Evolutionary conservation across 1,140 invertebrate genomes (phyloP).

Genomic region (Aphelenchoides besseyi): DNA sequence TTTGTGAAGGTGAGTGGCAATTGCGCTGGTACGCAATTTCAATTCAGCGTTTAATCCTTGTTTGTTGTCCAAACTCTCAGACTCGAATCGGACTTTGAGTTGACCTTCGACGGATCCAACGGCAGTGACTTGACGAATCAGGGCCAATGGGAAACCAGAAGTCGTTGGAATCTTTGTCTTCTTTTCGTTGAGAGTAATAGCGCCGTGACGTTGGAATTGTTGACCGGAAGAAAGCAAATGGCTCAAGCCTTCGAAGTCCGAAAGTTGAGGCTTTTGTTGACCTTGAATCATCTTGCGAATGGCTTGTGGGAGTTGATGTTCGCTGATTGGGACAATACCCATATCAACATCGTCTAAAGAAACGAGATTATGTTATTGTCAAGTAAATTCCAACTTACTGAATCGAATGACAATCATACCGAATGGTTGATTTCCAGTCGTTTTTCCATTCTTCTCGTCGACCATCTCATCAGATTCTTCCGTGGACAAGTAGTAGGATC

Average conservation of each 20-base stretch:
- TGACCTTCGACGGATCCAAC: slow-evolving; percentile 13
- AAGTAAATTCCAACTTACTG: too few species aligned
- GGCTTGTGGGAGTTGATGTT: slow-evolving; percentile 27
- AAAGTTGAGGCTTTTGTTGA: slow-evolving; percentile 32
- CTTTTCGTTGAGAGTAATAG: slow-evolving; percentile 32
- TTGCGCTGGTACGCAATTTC: slow-evolving; percentile 1
- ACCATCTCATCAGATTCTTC: not conserved
- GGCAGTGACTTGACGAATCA: not conserved
- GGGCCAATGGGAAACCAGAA: slow-evolving; percentile 30
- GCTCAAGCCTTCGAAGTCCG: slow-evolving; percentile 15
- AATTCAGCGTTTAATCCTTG: slow-evolving; percentile 3
- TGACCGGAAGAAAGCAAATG: not conserved
- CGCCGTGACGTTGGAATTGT: slow-evolving; percentile 14
- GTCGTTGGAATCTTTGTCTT: slow-evolving; percentile 37
- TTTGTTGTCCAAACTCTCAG: not conserved
- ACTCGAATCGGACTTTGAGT: not conserved
- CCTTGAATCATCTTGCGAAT: slow-evolving; percentile 25
- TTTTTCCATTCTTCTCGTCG: slow-evolving; percentile 21
- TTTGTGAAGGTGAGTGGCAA: slow-evolving; percentile 2
- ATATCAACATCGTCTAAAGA: slow-evolving; percentile 42
- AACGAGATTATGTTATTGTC: too few species aligned
- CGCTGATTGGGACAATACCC: slow-evolving; percentile 32
- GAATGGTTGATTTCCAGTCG: slow-evolving; percentile 34
- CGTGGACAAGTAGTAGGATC: slow-evolving; percentile 15
- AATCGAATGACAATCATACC: slow-evolving; percentile 38